Conservation (phyloP, 1,140 invertebrate genomes). For the Sycophaga agraensis region DNA sequence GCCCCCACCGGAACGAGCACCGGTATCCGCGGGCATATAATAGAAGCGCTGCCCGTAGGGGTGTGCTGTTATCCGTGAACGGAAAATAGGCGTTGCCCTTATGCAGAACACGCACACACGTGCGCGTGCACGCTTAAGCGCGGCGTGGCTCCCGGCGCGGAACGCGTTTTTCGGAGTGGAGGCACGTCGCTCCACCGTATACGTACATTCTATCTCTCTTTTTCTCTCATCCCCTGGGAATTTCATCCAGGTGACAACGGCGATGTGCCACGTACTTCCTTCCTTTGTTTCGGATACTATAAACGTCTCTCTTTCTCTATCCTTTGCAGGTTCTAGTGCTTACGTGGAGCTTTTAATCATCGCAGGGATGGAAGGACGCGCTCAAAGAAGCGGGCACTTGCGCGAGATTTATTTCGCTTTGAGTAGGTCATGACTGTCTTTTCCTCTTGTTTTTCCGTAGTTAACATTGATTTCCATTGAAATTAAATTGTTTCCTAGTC, state of each 20-base stretch:
- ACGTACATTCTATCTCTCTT: no score
- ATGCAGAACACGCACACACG: not conserved
- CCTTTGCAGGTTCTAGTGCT: no score
- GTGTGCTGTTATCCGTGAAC: slow-evolving; percentile 8
- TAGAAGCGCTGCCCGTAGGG: not conserved
- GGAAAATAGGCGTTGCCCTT: not conserved
- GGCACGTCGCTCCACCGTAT: not conserved
- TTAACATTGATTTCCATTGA: no score
- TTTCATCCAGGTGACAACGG: slow-evolving; percentile 38
- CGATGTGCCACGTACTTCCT: not conserved
- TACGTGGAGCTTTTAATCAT: slow-evolving; percentile 8
- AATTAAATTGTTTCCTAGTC: no score
- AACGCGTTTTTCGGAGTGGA: slow-evolving; percentile 27
- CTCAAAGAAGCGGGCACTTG: not conserved
- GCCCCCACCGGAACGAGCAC: not conserved
- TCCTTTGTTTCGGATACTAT: slow-evolving; percentile 1
- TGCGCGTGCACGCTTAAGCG: not conserved
- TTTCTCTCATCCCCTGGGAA: slow-evolving; percentile 46
- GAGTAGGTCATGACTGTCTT: slow-evolving; percentile 23
- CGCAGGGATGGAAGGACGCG: not conserved
- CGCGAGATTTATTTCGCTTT: slow-evolving; percentile 5
- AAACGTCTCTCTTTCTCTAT: not conserved
- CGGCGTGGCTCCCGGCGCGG: no score
- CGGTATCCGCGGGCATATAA: not conserved
- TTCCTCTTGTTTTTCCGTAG: not conserved